Conservation (phyloP, 2,797 vertebrate genomes). For the Hemibagrus guttatus region DNA sequence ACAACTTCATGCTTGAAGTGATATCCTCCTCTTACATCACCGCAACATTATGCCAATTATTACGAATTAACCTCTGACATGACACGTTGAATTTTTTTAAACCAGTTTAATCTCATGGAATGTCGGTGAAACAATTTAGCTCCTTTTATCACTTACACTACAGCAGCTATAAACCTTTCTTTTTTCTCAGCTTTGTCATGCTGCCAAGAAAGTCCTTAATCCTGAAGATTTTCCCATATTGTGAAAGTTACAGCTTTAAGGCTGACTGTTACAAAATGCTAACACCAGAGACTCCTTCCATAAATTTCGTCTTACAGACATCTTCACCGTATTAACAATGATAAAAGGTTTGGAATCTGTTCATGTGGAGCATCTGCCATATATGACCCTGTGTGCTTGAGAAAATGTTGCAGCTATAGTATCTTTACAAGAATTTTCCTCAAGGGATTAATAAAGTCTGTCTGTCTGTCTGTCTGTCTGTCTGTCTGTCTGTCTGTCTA, state of each 20-base stretch:
- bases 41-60: neutral
- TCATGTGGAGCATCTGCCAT: neutral
- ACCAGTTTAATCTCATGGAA: neutral
- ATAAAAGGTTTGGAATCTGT: neutral
- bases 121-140: neutral
- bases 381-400: too few relatives aligned
- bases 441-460: too few relatives aligned
- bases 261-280: neutral
- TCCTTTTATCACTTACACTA: neutral
- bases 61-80: neutral
- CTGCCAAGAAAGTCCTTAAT: neutral
- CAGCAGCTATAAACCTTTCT: neutral
- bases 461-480: too few relatives aligned
- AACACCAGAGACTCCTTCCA: neutral
- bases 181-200: neutral
- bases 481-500: too few relatives aligned
- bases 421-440: too few relatives aligned
- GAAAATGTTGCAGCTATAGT: too few relatives aligned
- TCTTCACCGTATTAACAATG: neutral
- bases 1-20: neutral
- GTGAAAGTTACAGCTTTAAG: neutral
- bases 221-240: neutral
- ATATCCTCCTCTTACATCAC: neutral
- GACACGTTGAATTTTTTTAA: too few relatives aligned
- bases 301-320: neutral